These are phyloP conservation scores for Ceratothoa steindachneri DNA, from an alignment of 2,888 invertebrate species.

Conservation along the genomic window DNA sequence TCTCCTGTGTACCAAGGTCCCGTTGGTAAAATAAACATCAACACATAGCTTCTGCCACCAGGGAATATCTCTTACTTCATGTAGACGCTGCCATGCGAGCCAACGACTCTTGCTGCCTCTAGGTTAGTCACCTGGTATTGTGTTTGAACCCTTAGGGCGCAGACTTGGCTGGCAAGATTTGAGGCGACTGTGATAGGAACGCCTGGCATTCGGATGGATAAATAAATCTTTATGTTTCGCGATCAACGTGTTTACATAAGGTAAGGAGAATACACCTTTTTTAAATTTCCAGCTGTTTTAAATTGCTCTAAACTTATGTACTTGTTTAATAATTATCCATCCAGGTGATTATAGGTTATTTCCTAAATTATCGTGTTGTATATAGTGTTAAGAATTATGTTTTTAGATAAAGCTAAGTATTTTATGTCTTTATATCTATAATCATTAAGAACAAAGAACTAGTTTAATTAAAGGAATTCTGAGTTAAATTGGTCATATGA, in stretches of 20 bases:
- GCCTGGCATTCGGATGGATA: not conserved
- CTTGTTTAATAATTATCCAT: no score
- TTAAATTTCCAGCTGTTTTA: not conserved
- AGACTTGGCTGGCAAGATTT: not conserved
- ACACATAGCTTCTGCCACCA: not conserved
- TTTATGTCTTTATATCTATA: no score
- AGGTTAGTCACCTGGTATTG: not conserved
- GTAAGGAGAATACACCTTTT: not conserved
- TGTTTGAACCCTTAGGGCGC: not conserved
- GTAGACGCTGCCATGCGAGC: not conserved
- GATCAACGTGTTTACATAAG: not conserved
- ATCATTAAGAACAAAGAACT: no score
- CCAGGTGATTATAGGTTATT: no score
- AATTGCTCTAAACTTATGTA: no score
- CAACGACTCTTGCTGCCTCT: not conserved
- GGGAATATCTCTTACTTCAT: not conserved
- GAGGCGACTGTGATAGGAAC: not conserved
- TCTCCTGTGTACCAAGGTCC: conserved; percentile 11
- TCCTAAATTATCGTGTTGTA: no score
- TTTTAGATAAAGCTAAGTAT: no score
- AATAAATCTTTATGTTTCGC: no score
- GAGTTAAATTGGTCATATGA: no score
- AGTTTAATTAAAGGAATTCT: no score
- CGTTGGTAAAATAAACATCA: conserved; percentile 13
- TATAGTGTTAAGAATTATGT: no score